A percentile compares a stretch with the other conserved stretches of the same genome.
Conservation (phyloP, 2,113 vertebrate genomes). For the Pygoscelis adeliae region DNA sequence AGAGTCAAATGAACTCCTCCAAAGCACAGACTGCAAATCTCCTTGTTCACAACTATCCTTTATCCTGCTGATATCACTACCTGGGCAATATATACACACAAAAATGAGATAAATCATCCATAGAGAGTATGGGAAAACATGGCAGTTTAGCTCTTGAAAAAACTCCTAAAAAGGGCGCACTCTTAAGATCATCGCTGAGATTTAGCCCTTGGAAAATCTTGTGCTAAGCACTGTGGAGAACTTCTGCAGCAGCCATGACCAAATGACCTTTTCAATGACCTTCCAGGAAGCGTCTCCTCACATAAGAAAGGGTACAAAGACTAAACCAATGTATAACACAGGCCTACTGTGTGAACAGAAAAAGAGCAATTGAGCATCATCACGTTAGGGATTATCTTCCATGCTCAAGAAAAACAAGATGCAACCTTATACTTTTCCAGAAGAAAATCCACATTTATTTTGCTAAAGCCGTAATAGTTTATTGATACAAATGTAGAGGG, state of each 20-base stretch:
- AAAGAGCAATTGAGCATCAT: too few relatives aligned
- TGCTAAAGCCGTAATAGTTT: background rate
- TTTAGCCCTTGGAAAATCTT: background rate
- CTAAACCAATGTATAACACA: background rate
- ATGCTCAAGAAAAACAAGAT: background rate
- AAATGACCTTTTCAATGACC: background rate
- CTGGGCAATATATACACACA: background rate
- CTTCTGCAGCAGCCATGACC: background rate
- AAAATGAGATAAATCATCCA: background rate
- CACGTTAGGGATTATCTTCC: background rate
- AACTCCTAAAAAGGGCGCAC: background rate
- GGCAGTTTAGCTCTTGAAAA: background rate
- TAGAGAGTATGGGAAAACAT: accelerated
- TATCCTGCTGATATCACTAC: background rate
- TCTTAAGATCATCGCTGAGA: background rate
- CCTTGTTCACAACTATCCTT: background rate
- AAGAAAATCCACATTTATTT: background rate
- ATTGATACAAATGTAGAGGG: background rate
- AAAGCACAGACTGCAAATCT: background rate
- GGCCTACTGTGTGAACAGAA: background rate
- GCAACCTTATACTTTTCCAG: background rate
- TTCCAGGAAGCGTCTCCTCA: background rate
- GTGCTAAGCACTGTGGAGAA: background rate
- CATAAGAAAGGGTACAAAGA: background rate
- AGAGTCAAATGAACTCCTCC: background rate